phyloP scores from a whole-genome alignment of 2,113 vertebrate genomes.

The Antigone vipio region DNA sequence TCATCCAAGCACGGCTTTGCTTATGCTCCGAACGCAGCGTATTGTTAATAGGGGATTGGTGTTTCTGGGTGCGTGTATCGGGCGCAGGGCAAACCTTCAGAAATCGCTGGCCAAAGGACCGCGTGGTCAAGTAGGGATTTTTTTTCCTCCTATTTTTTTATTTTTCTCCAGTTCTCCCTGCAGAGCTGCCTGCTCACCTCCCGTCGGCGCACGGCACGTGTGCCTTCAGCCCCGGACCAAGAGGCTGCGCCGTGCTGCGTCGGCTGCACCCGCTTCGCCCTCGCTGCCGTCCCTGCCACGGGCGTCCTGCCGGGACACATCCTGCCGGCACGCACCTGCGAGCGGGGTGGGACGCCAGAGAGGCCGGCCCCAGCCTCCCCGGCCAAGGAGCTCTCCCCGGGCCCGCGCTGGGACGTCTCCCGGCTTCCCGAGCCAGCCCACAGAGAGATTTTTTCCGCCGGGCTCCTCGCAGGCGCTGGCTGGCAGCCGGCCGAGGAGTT shows the following conservation, averaged over 20 bases:
- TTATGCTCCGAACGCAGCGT: accelerated
- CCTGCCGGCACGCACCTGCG: neutral
- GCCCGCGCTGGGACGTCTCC: neutral
- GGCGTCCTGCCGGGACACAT: no score
- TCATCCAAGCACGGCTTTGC: accelerated
- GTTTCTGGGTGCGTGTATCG: accelerated
- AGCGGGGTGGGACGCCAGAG: neutral
- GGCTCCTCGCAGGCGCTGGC: neutral
- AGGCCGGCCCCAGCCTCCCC: no score
- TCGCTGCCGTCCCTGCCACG: neutral
- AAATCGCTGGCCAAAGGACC: accelerated
- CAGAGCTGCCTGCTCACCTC: neutral
- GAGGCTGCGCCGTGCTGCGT: neutral
- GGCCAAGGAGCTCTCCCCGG: neutral
- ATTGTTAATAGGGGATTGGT: accelerated
- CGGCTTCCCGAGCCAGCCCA: neutral
- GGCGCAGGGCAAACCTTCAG: neutral
- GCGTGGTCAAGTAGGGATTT: accelerated
- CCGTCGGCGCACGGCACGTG: accelerated
- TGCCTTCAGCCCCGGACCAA: accelerated
- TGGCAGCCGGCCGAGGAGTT: slow-evolving; percentile 8
- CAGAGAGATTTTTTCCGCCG: neutral
- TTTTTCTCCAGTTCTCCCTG: no score
- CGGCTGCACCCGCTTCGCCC: accelerated
- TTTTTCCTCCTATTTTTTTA: no score